Evolutionary conservation across 2,888 invertebrate genomes (phyloP), one percentile per base, ranked within the genome.

Genomic region (Heliconius charithonia): DNA sequence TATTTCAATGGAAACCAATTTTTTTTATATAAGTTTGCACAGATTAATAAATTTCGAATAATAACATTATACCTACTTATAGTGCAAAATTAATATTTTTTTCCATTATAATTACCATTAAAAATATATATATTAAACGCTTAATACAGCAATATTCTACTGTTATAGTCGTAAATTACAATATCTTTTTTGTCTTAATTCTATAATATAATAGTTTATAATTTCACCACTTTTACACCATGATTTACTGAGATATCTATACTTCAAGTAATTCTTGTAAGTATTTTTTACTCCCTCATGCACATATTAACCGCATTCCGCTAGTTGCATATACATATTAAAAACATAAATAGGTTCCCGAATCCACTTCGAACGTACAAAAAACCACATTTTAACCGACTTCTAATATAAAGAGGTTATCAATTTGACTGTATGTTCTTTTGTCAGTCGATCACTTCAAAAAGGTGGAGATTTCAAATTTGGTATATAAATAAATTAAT

Each of bases 11-110:
- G 22, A 67, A 67, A 67, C n/a, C n/a, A 27, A n/a, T n/a, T 67
- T 67, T 37, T 67, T 66, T n/a, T 12, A 19, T 13, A 67, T n/a
- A 13, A 41, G 2, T 41, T 41, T 69, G 7, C 67, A 41, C 13
- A 41, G 41, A 69, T 41, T 69, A 41, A 69, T 69, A 41, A 69
- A 41, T 69, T 25, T 69, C 67, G n/a, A n/a, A 67, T n/a, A 13
- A 37, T n/a, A 59, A 12, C 59, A 59, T 37, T 59, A 59, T 10
- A 51, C 51, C 22, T 59, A 59, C 59, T 59, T 59, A 59, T 59
- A 9, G 10, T 59, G n/a, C 59, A 59, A 59, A n/a, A 59, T 59
- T 10, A n/a, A n/a, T 59, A 51, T 59, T 59, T n/a, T 59, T 59
- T 59, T 59, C 59, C n/a, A n/a, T 59, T 12, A n/a, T 4, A n/a